A percentile compares a stretch with the other conserved stretches of the same genome.
Evolutionary conservation across 1,140 invertebrate species (phyloP).

Genomic region (Mylabris phalerata): DNA sequence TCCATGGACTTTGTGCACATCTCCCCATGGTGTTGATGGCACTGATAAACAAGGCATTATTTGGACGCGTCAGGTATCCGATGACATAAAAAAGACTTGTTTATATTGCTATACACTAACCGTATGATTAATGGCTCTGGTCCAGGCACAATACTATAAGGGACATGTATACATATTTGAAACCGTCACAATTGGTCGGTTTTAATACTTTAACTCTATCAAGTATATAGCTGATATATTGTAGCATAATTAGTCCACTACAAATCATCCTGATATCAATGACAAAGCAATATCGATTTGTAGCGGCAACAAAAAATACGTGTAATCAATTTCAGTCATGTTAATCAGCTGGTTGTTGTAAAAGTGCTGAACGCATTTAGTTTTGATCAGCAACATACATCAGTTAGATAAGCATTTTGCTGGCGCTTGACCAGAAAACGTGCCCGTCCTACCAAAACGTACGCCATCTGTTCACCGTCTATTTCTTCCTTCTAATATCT

Average conservation of each 20-base stretch:
- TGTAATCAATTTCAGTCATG: no score
- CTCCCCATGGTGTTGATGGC: constrained; percentile 42
- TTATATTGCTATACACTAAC: constrained; percentile 40
- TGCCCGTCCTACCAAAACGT: constrained; percentile 23
- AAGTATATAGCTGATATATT: background rate
- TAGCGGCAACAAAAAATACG: no score
- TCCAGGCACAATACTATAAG: constrained; percentile 28
- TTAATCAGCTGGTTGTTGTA: background rate
- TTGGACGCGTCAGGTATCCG: constrained; percentile 42
- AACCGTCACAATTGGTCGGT: constrained; percentile 32
- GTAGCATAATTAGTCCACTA: constrained; percentile 1
- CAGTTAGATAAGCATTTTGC: constrained; percentile 23
- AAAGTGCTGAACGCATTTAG: constrained; percentile 32
- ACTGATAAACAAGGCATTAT: constrained; percentile 44
- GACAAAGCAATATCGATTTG: no score
- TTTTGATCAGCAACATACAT: constrained; percentile 27
- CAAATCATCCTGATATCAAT: no score
- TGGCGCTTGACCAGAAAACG: constrained; percentile 30
- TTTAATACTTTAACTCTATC: constrained; percentile 19
- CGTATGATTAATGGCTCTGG: constrained; percentile 39
- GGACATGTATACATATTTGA: constrained; percentile 21
- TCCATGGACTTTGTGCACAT: constrained; percentile 28
- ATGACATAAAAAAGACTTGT: constrained; percentile 45
- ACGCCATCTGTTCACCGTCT: constrained; percentile 23
- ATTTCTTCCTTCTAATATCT: constrained; percentile 24